Conservation (phyloP, 2,113 vertebrate species). For the Bufo bufo region DNA sequence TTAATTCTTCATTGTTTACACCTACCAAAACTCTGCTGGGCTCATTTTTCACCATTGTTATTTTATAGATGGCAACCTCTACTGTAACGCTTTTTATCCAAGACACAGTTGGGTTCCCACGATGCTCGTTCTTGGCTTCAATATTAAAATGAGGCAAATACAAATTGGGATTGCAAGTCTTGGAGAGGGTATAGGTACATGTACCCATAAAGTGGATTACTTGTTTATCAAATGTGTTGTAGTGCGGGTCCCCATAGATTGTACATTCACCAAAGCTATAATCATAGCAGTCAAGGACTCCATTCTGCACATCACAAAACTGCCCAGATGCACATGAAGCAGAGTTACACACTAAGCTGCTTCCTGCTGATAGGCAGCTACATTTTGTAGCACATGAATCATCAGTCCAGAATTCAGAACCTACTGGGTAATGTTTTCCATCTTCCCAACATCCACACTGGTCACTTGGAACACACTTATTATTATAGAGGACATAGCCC, state of each 20-base stretch:
- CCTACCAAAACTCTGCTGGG: conserved; percentile 77
- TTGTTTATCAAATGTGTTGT: conserved; percentile 79
- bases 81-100: conserved; percentile 73
- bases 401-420: conserved; percentile 74
- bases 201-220: conserved; percentile 73
- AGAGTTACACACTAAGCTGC: conserved; percentile 70
- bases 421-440: conserved; percentile 63
- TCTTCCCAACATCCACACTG: conserved; percentile 66
- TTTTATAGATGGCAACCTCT: conserved; percentile 62
- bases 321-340: conserved; percentile 68
- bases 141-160: conserved; percentile 75
- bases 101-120: conserved; percentile 64
- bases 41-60: conserved; percentile 72
- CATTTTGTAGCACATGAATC: conserved; percentile 71
- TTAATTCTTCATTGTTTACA: not conserved
- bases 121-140: conserved; percentile 75
- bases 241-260: conserved; percentile 72
- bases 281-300: conserved; percentile 59
- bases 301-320: conserved; percentile 67
- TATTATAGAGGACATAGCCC: conserved; percentile 62
- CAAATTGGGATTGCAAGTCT: conserved; percentile 69
- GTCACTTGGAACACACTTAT: conserved; percentile 62
- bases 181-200: conserved; percentile 80
- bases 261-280: conserved; percentile 71
- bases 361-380: conserved; percentile 66